These are phyloP conservation scores for Halichondria panicea DNA, from an alignment of 37 sponge, comb jelly and placozoan species.

Conservation along the genomic window DNA sequence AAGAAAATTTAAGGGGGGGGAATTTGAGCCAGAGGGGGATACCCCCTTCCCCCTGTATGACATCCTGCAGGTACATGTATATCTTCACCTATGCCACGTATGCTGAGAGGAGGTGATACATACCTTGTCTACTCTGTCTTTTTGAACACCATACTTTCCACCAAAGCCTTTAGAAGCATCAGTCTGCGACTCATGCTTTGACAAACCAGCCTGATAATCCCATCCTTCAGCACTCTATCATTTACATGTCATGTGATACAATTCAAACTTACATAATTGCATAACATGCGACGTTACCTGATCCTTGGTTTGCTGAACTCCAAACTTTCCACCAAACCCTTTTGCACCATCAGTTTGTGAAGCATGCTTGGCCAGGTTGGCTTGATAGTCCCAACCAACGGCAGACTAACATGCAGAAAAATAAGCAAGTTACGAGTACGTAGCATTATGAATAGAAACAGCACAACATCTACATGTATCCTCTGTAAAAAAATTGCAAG, in stretches of 20 bases:
- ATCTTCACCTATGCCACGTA: not conserved
- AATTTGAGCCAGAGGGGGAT: not conserved
- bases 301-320: constrained; percentile 87
- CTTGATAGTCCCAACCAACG: constrained; percentile 81
- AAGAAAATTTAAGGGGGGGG: not conserved
- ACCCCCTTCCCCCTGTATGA: too few relatives aligned
- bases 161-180: constrained; percentile 89
- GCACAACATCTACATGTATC: too few relatives aligned
- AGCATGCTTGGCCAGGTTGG: constrained; percentile 71
- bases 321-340: constrained; percentile 95
- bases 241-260: not conserved
- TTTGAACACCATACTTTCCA: constrained; percentile 90
- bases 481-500: not conserved
- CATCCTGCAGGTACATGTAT: not conserved
- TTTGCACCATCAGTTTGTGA: constrained; percentile 88
- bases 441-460: not conserved
- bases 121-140: constrained; percentile 90
- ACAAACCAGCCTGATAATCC: constrained; percentile 74
- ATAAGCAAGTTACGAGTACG: not conserved
- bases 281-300: not conserved
- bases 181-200: constrained; percentile 87
- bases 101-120: not conserved
- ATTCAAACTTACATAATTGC: constrained; percentile 26
- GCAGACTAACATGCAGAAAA: constrained; percentile 55
- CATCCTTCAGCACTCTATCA: constrained; percentile 79